phyloP scores from a whole-genome alignment of 2,888 invertebrate genomes.

The Bombyx huttoni region DNA sequence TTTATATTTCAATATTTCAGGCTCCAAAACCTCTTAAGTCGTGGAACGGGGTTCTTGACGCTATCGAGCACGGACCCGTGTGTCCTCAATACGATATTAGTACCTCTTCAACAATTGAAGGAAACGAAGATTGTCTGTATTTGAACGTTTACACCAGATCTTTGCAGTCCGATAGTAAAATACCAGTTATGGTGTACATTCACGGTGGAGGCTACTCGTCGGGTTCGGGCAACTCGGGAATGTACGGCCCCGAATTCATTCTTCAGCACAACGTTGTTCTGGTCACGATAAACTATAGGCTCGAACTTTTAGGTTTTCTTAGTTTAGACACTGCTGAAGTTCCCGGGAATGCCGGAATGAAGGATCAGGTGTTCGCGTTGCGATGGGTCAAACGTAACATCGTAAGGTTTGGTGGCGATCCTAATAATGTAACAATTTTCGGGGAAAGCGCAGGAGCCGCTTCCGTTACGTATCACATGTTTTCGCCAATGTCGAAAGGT shows the following conservation, averaged over 20 bases:
- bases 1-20: slow-evolving; percentile 3
- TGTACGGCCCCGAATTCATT: slow-evolving; percentile 22
- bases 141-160: slow-evolving; percentile 28
- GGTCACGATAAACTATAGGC: slow-evolving; percentile 55
- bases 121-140: slow-evolving; percentile 31
- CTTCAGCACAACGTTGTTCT: slow-evolving; percentile 9
- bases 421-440: slow-evolving; percentile 17
- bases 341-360: slow-evolving; percentile 69
- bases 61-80: slow-evolving; percentile 11
- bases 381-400: slow-evolving; percentile 17
- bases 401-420: slow-evolving; percentile 15
- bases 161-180: not conserved
- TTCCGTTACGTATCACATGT: slow-evolving; percentile 9
- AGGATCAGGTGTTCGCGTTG: slow-evolving; percentile 21
- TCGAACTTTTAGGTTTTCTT: slow-evolving; percentile 60
- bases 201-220: slow-evolving; percentile 24
- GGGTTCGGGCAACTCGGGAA: slow-evolving; percentile 22
- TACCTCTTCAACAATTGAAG: slow-evolving; percentile 7
- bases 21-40: slow-evolving; percentile 13
- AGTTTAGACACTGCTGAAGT: slow-evolving; percentile 53
- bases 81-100: slow-evolving; percentile 5
- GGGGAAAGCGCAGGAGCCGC: slow-evolving; percentile 17
- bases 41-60: slow-evolving; percentile 29
- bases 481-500: slow-evolving; percentile 26
- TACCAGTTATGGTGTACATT: slow-evolving; percentile 21